Evolutionary conservation across 2,888 invertebrate genomes (phyloP).

Genomic region (Nesidiocoris tenuis): DNA sequence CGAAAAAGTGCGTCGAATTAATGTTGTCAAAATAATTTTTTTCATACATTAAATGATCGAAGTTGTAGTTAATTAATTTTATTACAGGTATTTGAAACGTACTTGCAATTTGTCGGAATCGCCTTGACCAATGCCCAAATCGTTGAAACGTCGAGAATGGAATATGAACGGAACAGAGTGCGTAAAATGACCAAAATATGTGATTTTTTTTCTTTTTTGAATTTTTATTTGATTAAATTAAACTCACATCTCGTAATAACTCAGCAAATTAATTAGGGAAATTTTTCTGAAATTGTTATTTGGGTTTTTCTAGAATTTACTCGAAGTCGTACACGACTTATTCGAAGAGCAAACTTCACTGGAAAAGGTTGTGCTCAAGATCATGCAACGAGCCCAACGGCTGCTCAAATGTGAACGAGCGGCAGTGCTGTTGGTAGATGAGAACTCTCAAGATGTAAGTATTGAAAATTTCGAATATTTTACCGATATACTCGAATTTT

Average conservation of each 20-base stretch:
- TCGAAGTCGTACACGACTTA: constrained; percentile 60
- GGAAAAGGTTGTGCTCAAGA: constrained; percentile 58
- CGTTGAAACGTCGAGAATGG: constrained; percentile 58
- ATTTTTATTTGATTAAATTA: too few species aligned
- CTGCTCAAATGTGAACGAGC: constrained; percentile 58
- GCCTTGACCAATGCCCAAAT: constrained; percentile 59
- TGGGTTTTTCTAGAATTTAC: constrained; percentile 57
- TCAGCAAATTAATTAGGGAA: too few species aligned
- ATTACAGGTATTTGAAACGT: constrained; percentile 57
- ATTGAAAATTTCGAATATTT: too few species aligned
- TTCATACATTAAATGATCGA: constrained; percentile 1
- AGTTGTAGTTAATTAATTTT: neutral
- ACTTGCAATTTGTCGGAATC: constrained; percentile 59
- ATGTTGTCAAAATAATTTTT: neutral
- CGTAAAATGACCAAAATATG: too few species aligned
- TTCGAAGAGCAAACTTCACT: constrained; percentile 60
- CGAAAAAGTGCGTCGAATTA: constrained; percentile 54
- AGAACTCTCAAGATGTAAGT: constrained; percentile 47
- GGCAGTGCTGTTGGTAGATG: constrained; percentile 57
- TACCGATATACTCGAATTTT: too few species aligned
- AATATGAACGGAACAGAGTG: constrained; percentile 60
- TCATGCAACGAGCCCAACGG: constrained; percentile 58
- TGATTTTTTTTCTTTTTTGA: too few species aligned
- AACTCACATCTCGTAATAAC: too few species aligned
- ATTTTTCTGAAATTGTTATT: too few species aligned